Conservation (phyloP, 2,113 vertebrate species). For the Phocoena sinus region DNA sequence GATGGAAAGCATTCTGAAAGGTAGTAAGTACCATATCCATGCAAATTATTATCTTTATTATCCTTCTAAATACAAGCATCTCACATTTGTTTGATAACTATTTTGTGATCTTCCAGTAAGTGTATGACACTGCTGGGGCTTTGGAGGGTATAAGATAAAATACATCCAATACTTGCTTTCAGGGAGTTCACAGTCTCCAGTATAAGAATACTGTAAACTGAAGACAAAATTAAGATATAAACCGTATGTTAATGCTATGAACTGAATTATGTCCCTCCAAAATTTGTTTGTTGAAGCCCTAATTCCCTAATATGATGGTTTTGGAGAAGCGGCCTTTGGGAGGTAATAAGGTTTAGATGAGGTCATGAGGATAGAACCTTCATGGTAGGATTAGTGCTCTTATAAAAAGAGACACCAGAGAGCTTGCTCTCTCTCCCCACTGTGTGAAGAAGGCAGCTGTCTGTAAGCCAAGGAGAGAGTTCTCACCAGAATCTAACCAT, state of each 20-base stretch:
- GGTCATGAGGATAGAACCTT: background rate
- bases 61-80: slow-evolving; percentile 38
- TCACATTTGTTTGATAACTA: slow-evolving; percentile 5
- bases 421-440: background rate
- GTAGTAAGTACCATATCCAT: background rate
- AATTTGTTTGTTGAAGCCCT: background rate
- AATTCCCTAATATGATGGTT: background rate
- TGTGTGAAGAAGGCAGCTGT: background rate
- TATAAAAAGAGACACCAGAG: background rate
- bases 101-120: slow-evolving; percentile 19
- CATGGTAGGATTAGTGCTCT: background rate
- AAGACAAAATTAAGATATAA: background rate
- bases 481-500: background rate
- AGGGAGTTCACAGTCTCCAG: background rate
- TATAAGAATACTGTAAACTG: background rate
- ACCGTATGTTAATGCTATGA: background rate
- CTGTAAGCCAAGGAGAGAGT: background rate
- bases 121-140: background rate
- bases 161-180: background rate
- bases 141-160: background rate
- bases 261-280: background rate
- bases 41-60: slow-evolving; percentile 33
- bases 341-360: background rate
- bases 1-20: slow-evolving; percentile 33
- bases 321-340: background rate